Base-by-base conservation (phyloP, 1,140 invertebrate species). In the Drosophila quadrilineata region DNA sequence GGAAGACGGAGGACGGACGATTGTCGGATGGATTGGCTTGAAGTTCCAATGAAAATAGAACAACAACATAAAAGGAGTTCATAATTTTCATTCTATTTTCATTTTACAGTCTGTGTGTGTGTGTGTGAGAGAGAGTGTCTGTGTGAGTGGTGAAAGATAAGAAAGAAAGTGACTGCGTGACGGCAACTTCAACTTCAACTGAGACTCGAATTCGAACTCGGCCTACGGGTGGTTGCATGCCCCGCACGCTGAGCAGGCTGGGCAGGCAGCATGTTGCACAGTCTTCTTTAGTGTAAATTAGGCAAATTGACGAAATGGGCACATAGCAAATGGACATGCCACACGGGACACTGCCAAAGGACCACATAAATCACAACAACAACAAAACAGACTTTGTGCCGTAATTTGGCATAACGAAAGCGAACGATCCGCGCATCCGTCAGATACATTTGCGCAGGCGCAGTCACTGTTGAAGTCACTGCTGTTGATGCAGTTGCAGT, bases 341-440 rank as follows among this genome's bases (percentile, higher is more conserved):
- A 19, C 62, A 26, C 63, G 12, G 45, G 29, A 36, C 6, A 49
- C 48, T 28, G 59, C 72, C 35, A 10, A 31, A 75, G 74, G 60
- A 67, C 31, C 24, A 48, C 75, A 84, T 84, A 84, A 84, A 84
- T 84, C 79, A 84, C 38, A 26, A n/a, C 5, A 26, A n/a, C 5
- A 36, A 4, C 8, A 48, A 38, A 66, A 45, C 56, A 38, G 46
- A 50, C 46, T 21, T 35, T 60, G 24, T 22, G n/a, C n/a, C n/a
- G 74, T 84, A 84, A 84, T 84, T 85, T 84, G 62, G 65, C 77
- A 84, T 52, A 84, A 84, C 77, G 79, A 71, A 82, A 59, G 56
- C 52, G 73, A 75, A 59, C 52, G 73, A 75, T 63, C 67, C 26
- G 64, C 66, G 62, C 57, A 73, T 70, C 59, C 73, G 72, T 76